A percentile compares a stretch with the other conserved stretches of the same genome.
Conservation (phyloP, 2,888 invertebrate genomes). For the Bellardia pandia region DNA sequence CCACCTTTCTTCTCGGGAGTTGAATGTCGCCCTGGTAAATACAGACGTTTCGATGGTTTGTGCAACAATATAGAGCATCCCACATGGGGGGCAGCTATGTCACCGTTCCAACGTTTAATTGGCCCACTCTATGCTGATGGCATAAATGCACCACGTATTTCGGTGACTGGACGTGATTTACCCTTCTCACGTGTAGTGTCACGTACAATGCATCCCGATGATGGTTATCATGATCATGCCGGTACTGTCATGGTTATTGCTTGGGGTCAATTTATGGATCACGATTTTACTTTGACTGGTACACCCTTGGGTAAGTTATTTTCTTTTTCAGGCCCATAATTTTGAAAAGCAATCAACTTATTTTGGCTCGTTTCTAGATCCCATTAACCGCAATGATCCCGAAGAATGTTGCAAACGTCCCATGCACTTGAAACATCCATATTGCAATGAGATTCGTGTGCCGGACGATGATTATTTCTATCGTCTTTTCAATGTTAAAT, state of each 20-base stretch:
- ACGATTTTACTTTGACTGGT: constrained; percentile 95
- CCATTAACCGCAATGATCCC: constrained; percentile 93
- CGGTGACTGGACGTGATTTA: constrained; percentile 90
- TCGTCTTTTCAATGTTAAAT: constrained; percentile 91
- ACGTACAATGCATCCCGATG: constrained; percentile 95
- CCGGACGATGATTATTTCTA: constrained; percentile 97
- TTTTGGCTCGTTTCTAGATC: constrained; percentile 86
- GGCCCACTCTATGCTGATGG: constrained; percentile 94
- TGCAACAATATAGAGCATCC: constrained; percentile 95
- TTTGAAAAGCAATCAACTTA: not conserved
- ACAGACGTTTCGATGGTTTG: constrained; percentile 93
- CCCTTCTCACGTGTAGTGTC: constrained; percentile 94
- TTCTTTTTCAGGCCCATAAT: not conserved
- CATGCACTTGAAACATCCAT: constrained; percentile 93
- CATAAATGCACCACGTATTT: constrained; percentile 92
- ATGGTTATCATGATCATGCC: constrained; percentile 96
- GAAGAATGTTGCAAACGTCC: constrained; percentile 95
- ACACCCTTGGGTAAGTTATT: constrained; percentile 90
- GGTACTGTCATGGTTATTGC: constrained; percentile 95
- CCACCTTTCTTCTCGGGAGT: constrained; percentile 94
- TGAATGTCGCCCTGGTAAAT: constrained; percentile 94
- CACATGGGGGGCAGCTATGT: constrained; percentile 94
- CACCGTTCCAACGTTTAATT: constrained; percentile 91
- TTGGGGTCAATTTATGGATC: constrained; percentile 98
- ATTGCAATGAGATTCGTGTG: constrained; percentile 94